Conservation (phyloP, 2,113 vertebrate genomes). For the Rhinogobius similis region DNA sequence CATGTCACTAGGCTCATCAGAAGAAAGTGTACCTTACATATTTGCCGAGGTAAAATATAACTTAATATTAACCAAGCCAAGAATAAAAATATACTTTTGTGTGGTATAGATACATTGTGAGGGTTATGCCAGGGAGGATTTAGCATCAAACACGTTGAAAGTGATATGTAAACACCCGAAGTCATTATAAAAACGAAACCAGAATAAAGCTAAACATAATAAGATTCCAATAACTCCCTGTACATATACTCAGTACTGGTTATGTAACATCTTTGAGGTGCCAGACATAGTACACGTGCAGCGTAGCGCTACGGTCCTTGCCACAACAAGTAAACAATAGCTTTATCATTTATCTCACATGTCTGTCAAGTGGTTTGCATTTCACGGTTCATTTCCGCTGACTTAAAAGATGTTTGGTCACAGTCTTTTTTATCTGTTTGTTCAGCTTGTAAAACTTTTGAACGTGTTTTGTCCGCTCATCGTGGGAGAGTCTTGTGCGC, state of each 20-base stretch:
- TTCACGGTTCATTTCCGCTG: not conserved
- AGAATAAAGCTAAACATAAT: not conserved
- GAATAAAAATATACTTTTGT: not conserved
- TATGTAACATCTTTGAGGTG: not conserved
- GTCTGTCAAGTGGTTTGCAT: not conserved
- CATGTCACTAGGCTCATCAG: constrained; percentile 42
- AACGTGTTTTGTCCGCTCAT: constrained; percentile 41
- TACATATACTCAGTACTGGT: not conserved
- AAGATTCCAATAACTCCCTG: no score
- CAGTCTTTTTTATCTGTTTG: constrained; percentile 2
- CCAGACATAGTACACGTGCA: no score
- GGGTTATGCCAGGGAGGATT: not conserved
- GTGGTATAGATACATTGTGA: not conserved
- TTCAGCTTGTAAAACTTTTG: constrained; percentile 52
- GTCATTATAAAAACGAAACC: not conserved
- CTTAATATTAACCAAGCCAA: not conserved
- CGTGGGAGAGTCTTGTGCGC: constrained; percentile 19
- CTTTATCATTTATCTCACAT: not conserved
- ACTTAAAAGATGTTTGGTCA: not conserved
- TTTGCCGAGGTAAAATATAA: constrained; percentile 53
- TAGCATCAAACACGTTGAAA: not conserved
- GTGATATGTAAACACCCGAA: no score
- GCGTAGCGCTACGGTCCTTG: not conserved
- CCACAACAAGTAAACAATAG: not conserved
- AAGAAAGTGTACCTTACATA: constrained; percentile 33